Conservation (phyloP, 92 coral and sea anemone species). For the Epizoanthus scotinus region DNA sequence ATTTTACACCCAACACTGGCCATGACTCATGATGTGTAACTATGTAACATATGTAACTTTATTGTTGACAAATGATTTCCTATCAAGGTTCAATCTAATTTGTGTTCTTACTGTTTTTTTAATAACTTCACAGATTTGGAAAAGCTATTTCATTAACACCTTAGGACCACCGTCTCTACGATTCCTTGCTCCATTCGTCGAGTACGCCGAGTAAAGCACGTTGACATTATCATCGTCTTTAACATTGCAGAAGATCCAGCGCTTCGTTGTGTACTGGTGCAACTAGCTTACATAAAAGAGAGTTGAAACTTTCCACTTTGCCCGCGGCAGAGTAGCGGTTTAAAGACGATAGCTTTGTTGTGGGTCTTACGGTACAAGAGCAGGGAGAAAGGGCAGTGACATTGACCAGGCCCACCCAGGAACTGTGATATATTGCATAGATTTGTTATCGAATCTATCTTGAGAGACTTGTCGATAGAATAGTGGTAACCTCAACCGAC, state of each 20-base stretch:
- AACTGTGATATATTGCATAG: slow-evolving; percentile 25
- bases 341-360: background rate
- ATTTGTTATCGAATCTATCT: slow-evolving; percentile 49
- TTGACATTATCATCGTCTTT: slow-evolving; percentile 8
- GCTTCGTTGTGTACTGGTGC: background rate
- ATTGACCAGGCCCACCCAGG: background rate
- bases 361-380: background rate
- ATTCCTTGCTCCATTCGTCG: slow-evolving; percentile 1
- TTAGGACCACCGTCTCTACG: no score
- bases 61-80: slow-evolving; percentile 18
- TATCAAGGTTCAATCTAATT: slow-evolving; percentile 23
- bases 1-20: no score
- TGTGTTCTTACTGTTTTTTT: slow-evolving; percentile 16
- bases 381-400: background rate
- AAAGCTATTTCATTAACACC: background rate
- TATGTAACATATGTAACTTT: background rate
- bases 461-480: slow-evolving; percentile 51
- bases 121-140: slow-evolving; percentile 20
- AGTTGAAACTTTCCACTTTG: background rate
- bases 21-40: no score
- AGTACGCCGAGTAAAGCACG: background rate
- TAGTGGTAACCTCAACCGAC: slow-evolving; percentile 29
- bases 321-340: background rate
- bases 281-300: background rate
- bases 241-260: background rate